Evolutionary conservation across 2,113 vertebrate species (phyloP), one percentile per base, ranked within the genome.

Genomic region (Atrichornis clamosus): DNA sequence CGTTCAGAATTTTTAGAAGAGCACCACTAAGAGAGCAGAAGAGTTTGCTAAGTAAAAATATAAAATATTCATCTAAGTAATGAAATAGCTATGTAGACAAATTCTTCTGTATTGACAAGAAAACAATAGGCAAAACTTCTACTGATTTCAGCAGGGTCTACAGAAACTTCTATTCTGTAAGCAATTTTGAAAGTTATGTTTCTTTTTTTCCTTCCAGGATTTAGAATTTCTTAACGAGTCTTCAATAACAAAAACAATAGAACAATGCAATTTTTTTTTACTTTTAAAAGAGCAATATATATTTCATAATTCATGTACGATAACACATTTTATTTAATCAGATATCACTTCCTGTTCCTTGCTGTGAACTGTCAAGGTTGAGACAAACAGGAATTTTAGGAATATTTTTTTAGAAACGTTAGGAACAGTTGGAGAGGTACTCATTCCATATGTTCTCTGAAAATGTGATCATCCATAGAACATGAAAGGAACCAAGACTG

Each of bases 251-350:
- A 77, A 93, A 74, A 62, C 21, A 94, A n/a, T 32, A 74, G 63
- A 96, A 77, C 59, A 83, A 77, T 59, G 32, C 72, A 68, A 46
- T 3, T 75, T 56, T 70, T 70, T 87, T 67, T 84, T 72, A 62
- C 32, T 90, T 95, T 81, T 41, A 53, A 44, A 88, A 93, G 49
- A 93, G 88, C 83, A 84, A 89, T 90, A 81, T 94, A 90, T 92
- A 92, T 96, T 96, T 94, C 85, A 62, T 95, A 88, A 87, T 95
- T 97, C 83, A 92, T 95, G 46, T 84, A 68, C 85, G 84, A 94
- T 76, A 87, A 46, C 69, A 56, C 26, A 32, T 65, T 97, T 95
- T 95, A 91, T 97, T 97, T 76, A 67, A 74, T 75, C 75, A 65
- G 58, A 20, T 96, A 73, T 63, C 58, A 49, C 62, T 91, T 96